Evolutionary conservation across 2,113 vertebrate genomes (phyloP).

Genomic region (Trematocara variabile): DNA sequence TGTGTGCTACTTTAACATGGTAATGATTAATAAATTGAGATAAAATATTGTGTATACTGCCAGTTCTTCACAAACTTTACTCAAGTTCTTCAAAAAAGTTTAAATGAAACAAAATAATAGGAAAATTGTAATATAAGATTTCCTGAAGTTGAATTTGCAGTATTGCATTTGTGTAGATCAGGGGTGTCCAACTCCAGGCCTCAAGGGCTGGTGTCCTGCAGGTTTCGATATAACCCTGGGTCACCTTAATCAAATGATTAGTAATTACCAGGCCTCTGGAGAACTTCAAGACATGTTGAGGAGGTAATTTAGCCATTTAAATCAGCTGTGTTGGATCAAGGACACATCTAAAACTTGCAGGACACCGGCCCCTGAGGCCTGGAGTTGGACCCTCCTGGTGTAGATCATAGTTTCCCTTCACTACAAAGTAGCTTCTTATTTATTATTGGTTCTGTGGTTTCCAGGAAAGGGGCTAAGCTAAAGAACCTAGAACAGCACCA

Average conservation of each 20-base stretch:
- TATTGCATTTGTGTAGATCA: neutral
- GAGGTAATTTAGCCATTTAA: neutral
- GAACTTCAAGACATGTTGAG: neutral
- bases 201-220: neutral
- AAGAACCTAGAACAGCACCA: neutral
- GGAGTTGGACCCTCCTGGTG: neutral
- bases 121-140: neutral
- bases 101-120: neutral
- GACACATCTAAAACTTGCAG: neutral
- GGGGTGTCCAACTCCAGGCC: neutral
- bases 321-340: neutral
- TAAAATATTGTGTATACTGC: neutral
- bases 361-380: neutral
- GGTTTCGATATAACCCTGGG: neutral
- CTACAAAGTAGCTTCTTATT: neutral
- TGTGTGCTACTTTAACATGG: neutral
- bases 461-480: neutral
- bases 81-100: neutral
- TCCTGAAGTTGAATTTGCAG: rapidly evolving
- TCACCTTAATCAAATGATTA: neutral
- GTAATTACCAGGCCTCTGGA: neutral
- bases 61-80: neutral
- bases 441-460: neutral
- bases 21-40: neutral
- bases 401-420: neutral